phyloP scores from a whole-genome alignment of 92 coral and sea anemone genomes.

The Blastomussa wellsi region DNA sequence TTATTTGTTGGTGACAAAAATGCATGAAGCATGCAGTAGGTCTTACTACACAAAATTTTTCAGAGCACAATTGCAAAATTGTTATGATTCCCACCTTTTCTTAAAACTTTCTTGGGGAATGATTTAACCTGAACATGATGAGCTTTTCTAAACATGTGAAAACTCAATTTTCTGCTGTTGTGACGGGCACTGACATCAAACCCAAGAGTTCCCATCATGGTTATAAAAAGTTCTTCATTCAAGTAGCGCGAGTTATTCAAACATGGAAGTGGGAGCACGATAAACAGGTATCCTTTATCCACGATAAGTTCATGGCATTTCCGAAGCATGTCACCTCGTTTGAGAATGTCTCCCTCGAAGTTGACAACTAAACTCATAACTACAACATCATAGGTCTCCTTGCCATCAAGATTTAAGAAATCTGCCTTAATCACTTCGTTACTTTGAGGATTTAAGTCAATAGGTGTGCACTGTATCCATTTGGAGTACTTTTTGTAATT shows the following conservation, averaged over 20 bases:
- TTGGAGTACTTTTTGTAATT: slow-evolving; percentile 53
- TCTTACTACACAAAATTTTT: not conserved
- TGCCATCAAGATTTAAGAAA: slow-evolving; percentile 41
- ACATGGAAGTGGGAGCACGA: slow-evolving; percentile 72
- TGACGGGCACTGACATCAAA: slow-evolving; percentile 39
- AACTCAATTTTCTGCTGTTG: slow-evolving; percentile 52
- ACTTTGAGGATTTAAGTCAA: slow-evolving; percentile 71
- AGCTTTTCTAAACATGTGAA: slow-evolving; percentile 60
- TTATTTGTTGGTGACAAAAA: too few relatives aligned
- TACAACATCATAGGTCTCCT: slow-evolving; percentile 50
- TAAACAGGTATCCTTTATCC: slow-evolving; percentile 43
- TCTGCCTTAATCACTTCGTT: slow-evolving; percentile 52
- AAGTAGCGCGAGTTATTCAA: slow-evolving; percentile 65
- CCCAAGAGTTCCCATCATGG: slow-evolving; percentile 68
- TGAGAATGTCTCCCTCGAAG: slow-evolving; percentile 63
- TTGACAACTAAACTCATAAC: slow-evolving; percentile 66
- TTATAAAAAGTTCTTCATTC: slow-evolving; percentile 42
- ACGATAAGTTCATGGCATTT: slow-evolving; percentile 45
- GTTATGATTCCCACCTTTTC: slow-evolving; percentile 60
- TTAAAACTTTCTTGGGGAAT: slow-evolving; percentile 52
- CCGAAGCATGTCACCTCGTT: slow-evolving; percentile 67
- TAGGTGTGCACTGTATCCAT: slow-evolving; percentile 74
- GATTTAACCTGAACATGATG: slow-evolving; percentile 13
- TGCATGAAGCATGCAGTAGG: not conserved
- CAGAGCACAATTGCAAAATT: slow-evolving; percentile 64